Conservation (phyloP, 2,113 vertebrate genomes). For the Lepisosteus oculatus region DNA sequence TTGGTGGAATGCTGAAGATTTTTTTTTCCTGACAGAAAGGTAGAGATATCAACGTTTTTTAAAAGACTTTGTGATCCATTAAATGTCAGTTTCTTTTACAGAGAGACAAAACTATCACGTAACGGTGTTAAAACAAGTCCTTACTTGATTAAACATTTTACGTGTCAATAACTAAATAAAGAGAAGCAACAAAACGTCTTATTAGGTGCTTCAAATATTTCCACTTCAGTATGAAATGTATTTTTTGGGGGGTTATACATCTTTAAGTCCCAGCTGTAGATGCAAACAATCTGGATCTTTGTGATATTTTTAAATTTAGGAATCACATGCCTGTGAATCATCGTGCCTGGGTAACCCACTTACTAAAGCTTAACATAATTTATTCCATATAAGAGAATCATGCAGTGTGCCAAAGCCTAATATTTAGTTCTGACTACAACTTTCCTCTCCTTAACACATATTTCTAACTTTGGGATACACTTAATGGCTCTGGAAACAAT, state of each 20-base stretch:
- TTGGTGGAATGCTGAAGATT: no score
- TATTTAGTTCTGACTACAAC: constrained; percentile 28
- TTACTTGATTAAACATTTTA: no score
- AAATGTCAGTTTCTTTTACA: no score
- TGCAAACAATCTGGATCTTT: constrained; percentile 33
- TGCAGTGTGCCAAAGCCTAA: constrained; percentile 6
- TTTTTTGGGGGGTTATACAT: neutral
- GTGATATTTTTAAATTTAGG: constrained; percentile 39
- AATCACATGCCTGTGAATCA: constrained; percentile 45
- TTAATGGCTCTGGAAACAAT: constrained; percentile 29
- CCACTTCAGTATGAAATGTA: no score
- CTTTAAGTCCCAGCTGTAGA: constrained; percentile 10
- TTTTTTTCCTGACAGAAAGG: no score
- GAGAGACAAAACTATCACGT: no score
- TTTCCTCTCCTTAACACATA: constrained; percentile 29
- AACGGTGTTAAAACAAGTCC: no score
- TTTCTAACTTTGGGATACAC: constrained; percentile 15
- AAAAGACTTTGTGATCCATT: no score
- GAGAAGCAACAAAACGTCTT: no score
- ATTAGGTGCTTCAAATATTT: no score
- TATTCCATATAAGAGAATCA: constrained; percentile 32
- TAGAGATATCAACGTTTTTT: no score
- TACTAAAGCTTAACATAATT: constrained; percentile 37
- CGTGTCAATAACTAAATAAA: no score
- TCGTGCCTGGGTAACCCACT: constrained; percentile 27